These are phyloP conservation scores for Stenchaetothrips biformis DNA, from an alignment of 2,888 invertebrate species.

Conservation along the genomic window DNA sequence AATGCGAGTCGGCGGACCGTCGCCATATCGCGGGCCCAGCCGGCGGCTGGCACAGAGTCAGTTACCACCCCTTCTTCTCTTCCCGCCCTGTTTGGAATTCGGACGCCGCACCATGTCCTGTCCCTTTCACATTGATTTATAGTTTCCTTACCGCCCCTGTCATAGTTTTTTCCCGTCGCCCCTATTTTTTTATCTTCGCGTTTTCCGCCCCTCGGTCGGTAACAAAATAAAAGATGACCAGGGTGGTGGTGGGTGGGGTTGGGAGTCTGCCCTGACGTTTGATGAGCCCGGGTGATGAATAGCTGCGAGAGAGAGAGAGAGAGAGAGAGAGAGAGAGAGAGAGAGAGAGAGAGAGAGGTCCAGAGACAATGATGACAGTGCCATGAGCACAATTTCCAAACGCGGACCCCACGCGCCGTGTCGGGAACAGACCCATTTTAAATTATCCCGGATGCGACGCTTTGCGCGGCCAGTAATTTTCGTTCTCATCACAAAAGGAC, in stretches of 20 bases:
- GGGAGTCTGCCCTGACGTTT: conserved; percentile 1
- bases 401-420: too few species aligned
- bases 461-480: too few species aligned
- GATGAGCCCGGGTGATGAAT: conserved; percentile 19
- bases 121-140: conserved; percentile 16
- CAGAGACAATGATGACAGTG: too few species aligned
- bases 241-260: not conserved
- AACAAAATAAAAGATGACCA: conserved; percentile 24
- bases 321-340: not conserved
- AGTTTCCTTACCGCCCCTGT: conserved; percentile 17
- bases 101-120: not conserved
- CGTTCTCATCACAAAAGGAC: not conserved
- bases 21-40: too few species aligned
- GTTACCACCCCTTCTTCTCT: not conserved
- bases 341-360: not conserved
- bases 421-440: too few species aligned
- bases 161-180: not conserved
- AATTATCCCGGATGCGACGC: too few species aligned
- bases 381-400: too few species aligned
- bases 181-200: not conserved
- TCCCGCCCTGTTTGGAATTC: conserved; percentile 4
- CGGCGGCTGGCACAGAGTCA: too few species aligned
- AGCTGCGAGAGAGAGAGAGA: not conserved
- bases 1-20: too few species aligned
- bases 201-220: not conserved